These are phyloP conservation scores for Oryzias woworae DNA, from an alignment of 2,113 vertebrate species.

Conservation along the genomic window DNA sequence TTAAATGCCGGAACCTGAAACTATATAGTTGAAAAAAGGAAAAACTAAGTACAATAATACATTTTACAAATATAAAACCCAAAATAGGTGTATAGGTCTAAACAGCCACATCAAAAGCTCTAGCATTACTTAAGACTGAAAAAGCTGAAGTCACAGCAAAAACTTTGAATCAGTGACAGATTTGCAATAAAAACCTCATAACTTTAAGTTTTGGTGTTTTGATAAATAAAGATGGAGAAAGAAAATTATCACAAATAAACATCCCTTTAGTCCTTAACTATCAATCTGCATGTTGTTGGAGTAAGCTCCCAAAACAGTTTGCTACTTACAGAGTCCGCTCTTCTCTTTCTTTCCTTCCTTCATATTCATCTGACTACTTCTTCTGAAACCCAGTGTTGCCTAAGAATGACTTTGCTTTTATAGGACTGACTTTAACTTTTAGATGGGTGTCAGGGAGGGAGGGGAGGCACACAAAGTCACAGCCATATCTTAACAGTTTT, in stretches of 20 bases:
- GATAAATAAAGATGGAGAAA: slow-evolving; percentile 10
- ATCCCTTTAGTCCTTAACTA: neutral
- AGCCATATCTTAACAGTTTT: slow-evolving; percentile 22
- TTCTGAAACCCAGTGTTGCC: slow-evolving; percentile 37
- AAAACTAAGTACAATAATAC: no score
- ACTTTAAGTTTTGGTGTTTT: neutral
- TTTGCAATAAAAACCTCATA: neutral
- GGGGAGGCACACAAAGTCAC: slow-evolving; percentile 13
- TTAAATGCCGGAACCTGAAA: no score
- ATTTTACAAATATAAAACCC: no score
- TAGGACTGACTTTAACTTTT: slow-evolving; percentile 7
- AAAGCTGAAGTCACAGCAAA: no score
- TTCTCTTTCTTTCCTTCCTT: slow-evolving; percentile 18
- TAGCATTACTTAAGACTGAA: no score
- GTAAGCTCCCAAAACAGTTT: neutral
- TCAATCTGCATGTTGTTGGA: neutral
- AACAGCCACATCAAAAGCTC: no score
- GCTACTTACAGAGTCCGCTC: slow-evolving; percentile 61
- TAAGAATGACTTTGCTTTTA: slow-evolving; percentile 30
- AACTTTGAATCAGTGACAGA: neutral
- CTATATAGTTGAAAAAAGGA: no score
- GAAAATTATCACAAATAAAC: neutral
- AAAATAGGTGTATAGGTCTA: no score
- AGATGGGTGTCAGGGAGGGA: neutral
- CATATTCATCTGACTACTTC: slow-evolving; percentile 33